Evolutionary conservation across 2,113 vertebrate genomes (phyloP).

Genomic region (Chitala chitala): DNA sequence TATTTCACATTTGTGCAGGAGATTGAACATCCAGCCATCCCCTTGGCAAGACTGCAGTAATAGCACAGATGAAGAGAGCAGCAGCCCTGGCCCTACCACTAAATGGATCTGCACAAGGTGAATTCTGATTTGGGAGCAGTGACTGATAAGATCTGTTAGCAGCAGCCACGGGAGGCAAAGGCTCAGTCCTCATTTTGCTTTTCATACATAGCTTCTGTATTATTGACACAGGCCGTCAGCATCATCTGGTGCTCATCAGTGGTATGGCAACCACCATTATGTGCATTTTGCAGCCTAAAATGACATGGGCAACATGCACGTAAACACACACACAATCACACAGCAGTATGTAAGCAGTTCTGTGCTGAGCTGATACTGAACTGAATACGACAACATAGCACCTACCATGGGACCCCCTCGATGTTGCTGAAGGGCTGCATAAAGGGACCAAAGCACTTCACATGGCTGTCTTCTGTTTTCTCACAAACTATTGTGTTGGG

Average conservation of each 20-base stretch:
- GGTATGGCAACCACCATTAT: neutral
- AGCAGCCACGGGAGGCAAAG: neutral
- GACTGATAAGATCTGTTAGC: neutral
- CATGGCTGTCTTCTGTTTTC: too few relatives aligned
- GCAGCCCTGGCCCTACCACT: neutral
- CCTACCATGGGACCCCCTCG: neutral
- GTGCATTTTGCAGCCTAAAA: neutral
- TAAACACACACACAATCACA: neutral
- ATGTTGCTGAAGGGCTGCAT: neutral
- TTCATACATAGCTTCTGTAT: neutral
- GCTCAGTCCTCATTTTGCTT: neutral
- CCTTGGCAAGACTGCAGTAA: slow-evolving; percentile 17
- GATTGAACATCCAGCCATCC: slow-evolving; percentile 16
- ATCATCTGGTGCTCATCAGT: neutral
- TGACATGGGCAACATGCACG: too few relatives aligned
- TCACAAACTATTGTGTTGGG: too few relatives aligned
- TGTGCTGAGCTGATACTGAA: neutral
- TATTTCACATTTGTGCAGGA: slow-evolving; percentile 6
- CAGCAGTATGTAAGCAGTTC: neutral
- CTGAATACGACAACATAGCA: neutral
- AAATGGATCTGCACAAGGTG: neutral
- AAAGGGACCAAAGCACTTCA: too few relatives aligned
- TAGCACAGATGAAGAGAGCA: slow-evolving; percentile 18
- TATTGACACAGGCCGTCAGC: neutral
- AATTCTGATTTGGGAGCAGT: neutral